Percentiles rank a stretch among this genome's conserved stretches.
Evolutionary conservation across 2,797 vertebrate species (phyloP).

Genomic region (Mus minutoides): DNA sequence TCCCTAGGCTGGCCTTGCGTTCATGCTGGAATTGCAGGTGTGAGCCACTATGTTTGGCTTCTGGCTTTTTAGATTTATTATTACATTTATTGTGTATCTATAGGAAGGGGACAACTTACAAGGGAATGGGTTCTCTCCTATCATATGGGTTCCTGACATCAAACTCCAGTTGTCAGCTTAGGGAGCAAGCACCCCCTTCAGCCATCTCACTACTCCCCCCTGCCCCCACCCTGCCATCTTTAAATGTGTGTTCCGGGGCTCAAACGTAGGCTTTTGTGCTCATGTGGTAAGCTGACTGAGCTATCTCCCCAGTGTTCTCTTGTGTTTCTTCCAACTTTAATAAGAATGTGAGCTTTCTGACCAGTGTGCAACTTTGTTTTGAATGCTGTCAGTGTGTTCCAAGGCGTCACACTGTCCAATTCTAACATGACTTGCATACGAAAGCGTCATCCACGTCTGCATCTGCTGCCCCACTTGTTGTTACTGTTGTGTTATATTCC

Average conservation of each 20-base stretch:
- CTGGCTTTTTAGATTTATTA: background rate
- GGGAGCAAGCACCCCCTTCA: background rate
- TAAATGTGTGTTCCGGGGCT: background rate
- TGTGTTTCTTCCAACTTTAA: background rate
- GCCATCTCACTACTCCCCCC: too few species aligned
- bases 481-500: background rate
- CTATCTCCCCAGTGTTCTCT: background rate
- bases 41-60: background rate
- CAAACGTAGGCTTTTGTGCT: background rate
- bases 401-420: background rate
- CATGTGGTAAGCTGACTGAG: background rate
- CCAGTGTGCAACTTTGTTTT: background rate
- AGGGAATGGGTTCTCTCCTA: background rate
- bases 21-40: background rate
- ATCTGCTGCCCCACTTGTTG: background rate
- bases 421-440: background rate
- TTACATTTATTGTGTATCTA: background rate
- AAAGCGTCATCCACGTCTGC: background rate
- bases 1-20: background rate
- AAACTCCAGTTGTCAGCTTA: background rate
- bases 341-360: background rate
- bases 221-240: background rate
- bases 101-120: background rate
- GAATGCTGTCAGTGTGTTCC: background rate
- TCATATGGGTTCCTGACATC: background rate